Evolutionary conservation across 2,888 invertebrate genomes (phyloP), one percentile per base, ranked within the genome.

Genomic region (Marasmarcha lunaedactyla): DNA sequence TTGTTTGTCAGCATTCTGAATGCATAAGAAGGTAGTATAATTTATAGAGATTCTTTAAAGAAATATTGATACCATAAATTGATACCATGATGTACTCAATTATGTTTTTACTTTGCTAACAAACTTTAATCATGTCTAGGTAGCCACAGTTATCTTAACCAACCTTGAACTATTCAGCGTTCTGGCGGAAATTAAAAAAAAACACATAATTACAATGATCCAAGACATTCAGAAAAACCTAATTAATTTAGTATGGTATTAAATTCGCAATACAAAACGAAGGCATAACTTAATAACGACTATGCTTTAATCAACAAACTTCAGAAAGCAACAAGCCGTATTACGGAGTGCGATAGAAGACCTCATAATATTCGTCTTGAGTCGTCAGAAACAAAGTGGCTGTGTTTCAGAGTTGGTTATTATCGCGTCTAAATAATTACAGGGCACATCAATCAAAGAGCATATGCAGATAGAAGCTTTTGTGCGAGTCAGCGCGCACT

Each of bases 341-440:
- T 74, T 73, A 73, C 52, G 64, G 70, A 73, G 69, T 72, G 69
- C 66, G 71, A 77, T 78, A 81, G 78, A 73, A 71, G 72, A 78
- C 78, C 81, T 79, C 78, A 71, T 81, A 79, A 77, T 71, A 76
- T 79, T 81, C 71, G 79, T 79, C 81, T 83, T 76, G 68, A 77
- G 73, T 78, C 79, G 71, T 78, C 79, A 76, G 66, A 77, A 78
- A 78, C 78, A 76, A 73, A 83, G 79, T 79, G 78, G 73, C 67
- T 20, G 70, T 71, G 70, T 65, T 76, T 72, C 60, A 68, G 76
- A 62, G 71, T 69, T 73, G 77, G 73, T 84, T 84, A 84, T 84
- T 84, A 84, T 72, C 76, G 74, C 76, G 84, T 84, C 84, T 67
- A 71, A 71, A 81, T 84, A 84, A 84, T 84, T 84, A 84, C 76